Evolutionary conservation across 2,888 invertebrate species (phyloP), one percentile per base, ranked within the genome.

Genomic region (Ditula angustiorana): DNA sequence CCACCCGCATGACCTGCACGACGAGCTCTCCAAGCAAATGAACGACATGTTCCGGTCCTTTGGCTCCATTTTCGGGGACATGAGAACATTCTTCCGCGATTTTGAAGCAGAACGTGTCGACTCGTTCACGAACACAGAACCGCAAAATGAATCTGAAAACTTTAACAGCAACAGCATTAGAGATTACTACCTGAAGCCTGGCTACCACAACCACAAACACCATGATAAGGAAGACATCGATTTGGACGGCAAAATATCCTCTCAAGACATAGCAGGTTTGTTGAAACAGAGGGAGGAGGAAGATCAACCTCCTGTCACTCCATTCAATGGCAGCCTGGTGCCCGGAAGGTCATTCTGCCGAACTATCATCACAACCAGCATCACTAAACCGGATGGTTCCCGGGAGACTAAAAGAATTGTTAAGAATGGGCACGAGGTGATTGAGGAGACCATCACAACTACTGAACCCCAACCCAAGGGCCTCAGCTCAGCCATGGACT

Each of bases 181-280:
- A 64, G 87, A 91, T 66, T 88, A 87, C 65, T 92, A 92, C 68
- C 72, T 92, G n/a, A 91, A 92, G 69, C 91, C 92, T 1, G 91
- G 90, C 44, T 90, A 84, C 69, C 86, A 86, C 50, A 81, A 76
- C 50, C 70, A 70, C 2, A 78, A 75, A 61, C 69, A 71, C 37
- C 80, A 85, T 21, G 71, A 81, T 8, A 84, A 81, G 67, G 77
- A 82, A 72, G 92, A 92, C 33, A 71, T 81, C 0, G 89, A 91
- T 74, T 79, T 92, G 69, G 92, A 92, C 71, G 92, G 92, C 8
- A 87, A 89, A 77, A 83, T 92, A 49, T 87, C 90, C 10, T 87
- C 91, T 1, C 80, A 88, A 23, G 90, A 92, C 69, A 87, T 92
- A 75, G 87, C 90, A 2, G 89, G 90, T 0, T 73, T 92, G 53